A percentile compares a stretch with the other conserved stretches of the same genome.
Conservation (phyloP, 2,113 vertebrate species). For the Empidonax alnorum region DNA sequence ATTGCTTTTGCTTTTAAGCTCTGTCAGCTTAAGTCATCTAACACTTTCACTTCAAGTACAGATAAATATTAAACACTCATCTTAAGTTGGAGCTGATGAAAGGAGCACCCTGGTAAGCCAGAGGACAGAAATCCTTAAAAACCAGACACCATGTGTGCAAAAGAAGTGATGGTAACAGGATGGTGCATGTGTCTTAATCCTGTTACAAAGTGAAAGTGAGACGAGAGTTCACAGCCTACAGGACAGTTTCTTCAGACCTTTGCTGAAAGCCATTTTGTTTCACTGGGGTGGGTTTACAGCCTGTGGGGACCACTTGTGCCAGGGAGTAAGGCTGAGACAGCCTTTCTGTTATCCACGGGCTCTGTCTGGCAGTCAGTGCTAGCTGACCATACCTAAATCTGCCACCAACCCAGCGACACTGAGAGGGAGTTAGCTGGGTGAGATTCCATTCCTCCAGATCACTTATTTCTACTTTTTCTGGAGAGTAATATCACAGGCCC, state of each 20-base stretch:
- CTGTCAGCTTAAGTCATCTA: not conserved
- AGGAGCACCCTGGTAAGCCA: not conserved
- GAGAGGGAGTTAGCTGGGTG: not conserved
- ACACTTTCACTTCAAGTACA: not conserved
- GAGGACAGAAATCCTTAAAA: not conserved
- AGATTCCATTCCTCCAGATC: not conserved
- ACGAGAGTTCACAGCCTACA: not conserved
- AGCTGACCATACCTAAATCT: not conserved
- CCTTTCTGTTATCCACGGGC: not conserved
- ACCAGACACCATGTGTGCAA: not conserved
- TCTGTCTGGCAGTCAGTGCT: not conserved
- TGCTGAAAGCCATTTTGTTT: not conserved
- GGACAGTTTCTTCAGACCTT: not conserved
- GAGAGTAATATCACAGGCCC: not conserved
- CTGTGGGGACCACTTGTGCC: not conserved
- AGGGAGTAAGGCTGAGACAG: not conserved
- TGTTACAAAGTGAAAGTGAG: not conserved
- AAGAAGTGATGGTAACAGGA: not conserved
- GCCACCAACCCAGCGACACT: not conserved
- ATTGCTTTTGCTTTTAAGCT: not conserved
- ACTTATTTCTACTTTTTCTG: not conserved
- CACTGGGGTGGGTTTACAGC: not conserved
- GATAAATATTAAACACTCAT: conserved; percentile 19
- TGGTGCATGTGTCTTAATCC: not conserved
- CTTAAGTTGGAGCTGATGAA: not conserved